phyloP scores from a whole-genome alignment of 2,797 vertebrate genomes.

The Urophycis tenuis region DNA sequence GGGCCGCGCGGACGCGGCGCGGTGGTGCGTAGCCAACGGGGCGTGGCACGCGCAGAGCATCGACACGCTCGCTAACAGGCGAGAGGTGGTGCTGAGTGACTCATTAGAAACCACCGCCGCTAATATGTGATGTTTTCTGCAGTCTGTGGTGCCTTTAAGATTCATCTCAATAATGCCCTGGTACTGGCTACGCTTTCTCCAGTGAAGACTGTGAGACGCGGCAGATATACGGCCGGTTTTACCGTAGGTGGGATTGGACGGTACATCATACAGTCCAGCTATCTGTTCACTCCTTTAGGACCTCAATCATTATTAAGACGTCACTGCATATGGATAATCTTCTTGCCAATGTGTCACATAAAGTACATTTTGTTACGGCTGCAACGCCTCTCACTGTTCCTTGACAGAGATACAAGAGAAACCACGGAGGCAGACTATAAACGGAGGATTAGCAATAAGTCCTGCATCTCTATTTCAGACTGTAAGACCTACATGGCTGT shows the following conservation, averaged over 20 bases:
- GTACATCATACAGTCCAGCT: background rate
- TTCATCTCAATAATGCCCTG: no score
- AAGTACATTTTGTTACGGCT: conserved; percentile 20
- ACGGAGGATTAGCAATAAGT: conserved; percentile 47
- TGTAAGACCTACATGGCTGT: conserved; percentile 25
- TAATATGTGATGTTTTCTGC: no score
- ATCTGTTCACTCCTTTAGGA: background rate
- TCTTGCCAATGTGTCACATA: conserved; percentile 20
- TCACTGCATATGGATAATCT: background rate
- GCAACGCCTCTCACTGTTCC: conserved; percentile 39
- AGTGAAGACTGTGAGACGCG: no score
- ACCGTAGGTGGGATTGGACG: background rate
- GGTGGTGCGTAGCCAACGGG: no score
- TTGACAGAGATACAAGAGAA: conserved; percentile 34
- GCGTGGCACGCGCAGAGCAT: no score
- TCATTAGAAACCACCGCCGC: no score
- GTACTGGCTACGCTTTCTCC: no score
- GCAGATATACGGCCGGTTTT: background rate
- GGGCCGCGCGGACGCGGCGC: no score
- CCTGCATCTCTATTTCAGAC: conserved; percentile 37
- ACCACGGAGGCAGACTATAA: conserved; percentile 45
- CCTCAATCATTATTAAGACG: background rate
- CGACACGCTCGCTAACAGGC: no score
- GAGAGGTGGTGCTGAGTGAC: no score
- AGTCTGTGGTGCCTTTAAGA: no score